Percentiles rank a stretch among this genome's conserved stretches.
Conservation (phyloP, 2,888 invertebrate genomes). For the Pyrgus malvae region DNA sequence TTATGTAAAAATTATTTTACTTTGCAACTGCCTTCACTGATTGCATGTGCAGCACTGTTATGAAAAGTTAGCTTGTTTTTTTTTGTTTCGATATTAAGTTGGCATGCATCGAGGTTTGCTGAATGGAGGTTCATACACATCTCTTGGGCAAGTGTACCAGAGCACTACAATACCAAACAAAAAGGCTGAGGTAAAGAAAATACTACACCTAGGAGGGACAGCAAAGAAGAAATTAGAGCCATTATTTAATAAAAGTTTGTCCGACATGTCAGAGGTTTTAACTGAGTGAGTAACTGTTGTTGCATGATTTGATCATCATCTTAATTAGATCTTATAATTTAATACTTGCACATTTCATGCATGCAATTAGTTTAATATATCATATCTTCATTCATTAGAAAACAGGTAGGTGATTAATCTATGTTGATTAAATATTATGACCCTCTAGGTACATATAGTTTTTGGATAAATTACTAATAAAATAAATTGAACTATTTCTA, state of each 20-base stretch:
- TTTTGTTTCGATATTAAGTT: conserved; percentile 58
- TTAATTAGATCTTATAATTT: neutral
- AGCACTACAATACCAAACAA: conserved; percentile 82
- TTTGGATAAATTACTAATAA: no score
- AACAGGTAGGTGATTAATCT: no score
- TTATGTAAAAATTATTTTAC: neutral
- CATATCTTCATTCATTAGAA: neutral
- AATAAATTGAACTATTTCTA: no score
- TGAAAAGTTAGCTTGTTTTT: conserved; percentile 40
- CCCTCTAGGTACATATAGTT: no score
- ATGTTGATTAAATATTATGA: no score
- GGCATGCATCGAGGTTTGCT: conserved; percentile 84
- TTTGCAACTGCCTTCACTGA: conserved; percentile 20
- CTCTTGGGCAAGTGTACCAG: conserved; percentile 84
- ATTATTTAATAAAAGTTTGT: conserved; percentile 41
- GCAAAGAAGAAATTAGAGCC: conserved; percentile 56
- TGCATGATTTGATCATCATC: conserved; percentile 13
- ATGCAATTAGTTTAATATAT: neutral
- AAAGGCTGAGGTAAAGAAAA: conserved; percentile 82
- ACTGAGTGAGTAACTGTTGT: conserved; percentile 44
- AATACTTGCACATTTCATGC: conserved; percentile 2
- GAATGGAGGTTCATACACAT: conserved; percentile 83
- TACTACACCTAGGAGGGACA: conserved; percentile 73
- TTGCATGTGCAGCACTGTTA: conserved; percentile 39
- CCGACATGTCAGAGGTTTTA: conserved; percentile 40